These are phyloP conservation scores for Cydia amplana DNA, from an alignment of 1,140 invertebrate genomes.

Conservation along the genomic window DNA sequence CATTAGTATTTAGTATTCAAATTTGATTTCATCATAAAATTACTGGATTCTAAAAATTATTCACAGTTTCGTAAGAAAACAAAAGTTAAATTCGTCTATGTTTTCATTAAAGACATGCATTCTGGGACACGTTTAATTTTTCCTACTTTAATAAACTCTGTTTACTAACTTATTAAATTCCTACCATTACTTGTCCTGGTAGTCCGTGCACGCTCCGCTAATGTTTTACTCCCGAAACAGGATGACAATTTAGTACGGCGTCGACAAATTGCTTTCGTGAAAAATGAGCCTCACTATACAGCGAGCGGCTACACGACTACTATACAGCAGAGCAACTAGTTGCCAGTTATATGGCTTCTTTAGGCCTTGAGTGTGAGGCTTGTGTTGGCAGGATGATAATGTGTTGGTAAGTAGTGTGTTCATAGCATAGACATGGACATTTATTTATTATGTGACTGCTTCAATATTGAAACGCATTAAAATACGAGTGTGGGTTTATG, in stretches of 20 bases:
- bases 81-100: background rate
- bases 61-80: background rate
- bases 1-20: too few relatives aligned
- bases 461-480: too few relatives aligned
- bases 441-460: too few relatives aligned
- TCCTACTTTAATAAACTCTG: constrained; percentile 1
- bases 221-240: constrained; percentile 31
- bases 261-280: constrained; percentile 29
- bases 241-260: constrained; percentile 31
- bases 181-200: background rate
- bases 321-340: constrained; percentile 13
- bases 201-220: constrained; percentile 6
- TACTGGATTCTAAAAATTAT: background rate
- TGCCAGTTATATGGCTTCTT: constrained; percentile 12
- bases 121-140: background rate
- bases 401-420: background rate
- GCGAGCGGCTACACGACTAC: constrained; percentile 9
- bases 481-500: too few relatives aligned
- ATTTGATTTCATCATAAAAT: background rate
- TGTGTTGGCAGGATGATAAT: constrained; percentile 6
- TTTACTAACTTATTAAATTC: background rate
- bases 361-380: background rate
- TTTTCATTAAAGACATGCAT: background rate
- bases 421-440: background rate
- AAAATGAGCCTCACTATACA: constrained; percentile 13